phyloP scores from a whole-genome alignment of 2,797 vertebrate genomes.

The Coracias cyanogaster region DNA sequence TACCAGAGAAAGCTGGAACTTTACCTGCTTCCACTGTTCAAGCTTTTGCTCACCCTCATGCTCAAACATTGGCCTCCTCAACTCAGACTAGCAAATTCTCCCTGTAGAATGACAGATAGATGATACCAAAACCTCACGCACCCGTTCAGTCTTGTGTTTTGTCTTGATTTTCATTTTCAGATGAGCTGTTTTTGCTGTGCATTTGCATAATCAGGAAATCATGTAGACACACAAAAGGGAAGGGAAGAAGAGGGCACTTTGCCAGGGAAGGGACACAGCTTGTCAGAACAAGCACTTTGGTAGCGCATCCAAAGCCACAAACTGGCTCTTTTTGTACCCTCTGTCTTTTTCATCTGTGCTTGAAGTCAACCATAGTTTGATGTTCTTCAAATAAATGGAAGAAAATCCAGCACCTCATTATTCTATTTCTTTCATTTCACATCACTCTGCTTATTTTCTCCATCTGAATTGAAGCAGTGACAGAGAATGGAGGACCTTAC shows the following conservation, averaged over 20 bases:
- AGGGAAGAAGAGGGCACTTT: background rate
- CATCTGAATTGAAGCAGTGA: background rate
- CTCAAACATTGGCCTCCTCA: background rate
- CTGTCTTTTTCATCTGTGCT: background rate
- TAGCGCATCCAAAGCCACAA: background rate
- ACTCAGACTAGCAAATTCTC: background rate
- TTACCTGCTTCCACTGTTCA: background rate
- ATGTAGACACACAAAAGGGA: background rate
- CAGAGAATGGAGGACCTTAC: background rate
- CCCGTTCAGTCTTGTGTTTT: background rate
- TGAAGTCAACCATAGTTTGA: background rate
- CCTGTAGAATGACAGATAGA: background rate
- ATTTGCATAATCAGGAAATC: background rate
- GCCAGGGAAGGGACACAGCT: background rate
- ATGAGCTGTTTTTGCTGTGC: background rate
- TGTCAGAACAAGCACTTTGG: background rate
- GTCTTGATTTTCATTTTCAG: background rate
- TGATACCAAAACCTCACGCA: background rate
- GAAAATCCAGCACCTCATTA: background rate
- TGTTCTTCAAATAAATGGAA: background rate
- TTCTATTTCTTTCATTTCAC: background rate
- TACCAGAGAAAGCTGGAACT: background rate
- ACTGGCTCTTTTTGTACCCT: background rate
- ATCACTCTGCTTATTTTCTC: background rate
- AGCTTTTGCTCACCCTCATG: background rate